Conservation (phyloP, 2,113 vertebrate genomes). For the Rattus rattus region DNA sequence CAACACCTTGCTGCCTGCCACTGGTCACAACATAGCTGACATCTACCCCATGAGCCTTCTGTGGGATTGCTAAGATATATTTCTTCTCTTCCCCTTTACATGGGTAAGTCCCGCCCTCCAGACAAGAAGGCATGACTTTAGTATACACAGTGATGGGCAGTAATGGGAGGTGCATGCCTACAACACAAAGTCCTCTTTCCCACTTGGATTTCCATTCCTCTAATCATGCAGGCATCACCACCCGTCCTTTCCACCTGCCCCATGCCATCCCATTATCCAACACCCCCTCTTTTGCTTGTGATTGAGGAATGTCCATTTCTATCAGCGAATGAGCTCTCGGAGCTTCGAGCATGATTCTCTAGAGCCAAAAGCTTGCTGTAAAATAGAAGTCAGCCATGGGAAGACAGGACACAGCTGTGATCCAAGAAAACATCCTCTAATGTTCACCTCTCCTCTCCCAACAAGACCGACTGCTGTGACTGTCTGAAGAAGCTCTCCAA, state of each 20-base stretch:
- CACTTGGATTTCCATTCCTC: background rate
- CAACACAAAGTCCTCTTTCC: background rate
- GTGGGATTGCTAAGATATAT: background rate
- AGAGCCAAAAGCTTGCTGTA: background rate
- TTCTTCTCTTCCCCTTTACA: constrained; percentile 13
- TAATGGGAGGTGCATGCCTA: background rate
- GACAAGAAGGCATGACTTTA: background rate
- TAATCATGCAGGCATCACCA: background rate
- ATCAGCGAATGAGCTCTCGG: background rate
- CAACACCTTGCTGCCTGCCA: background rate
- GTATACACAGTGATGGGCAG: background rate
- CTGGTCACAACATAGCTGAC: background rate
- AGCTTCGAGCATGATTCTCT: background rate
- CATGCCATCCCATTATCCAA: background rate
- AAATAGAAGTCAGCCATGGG: background rate
- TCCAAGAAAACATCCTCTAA: background rate
- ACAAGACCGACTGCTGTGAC: background rate
- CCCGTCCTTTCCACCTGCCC: too few species aligned
- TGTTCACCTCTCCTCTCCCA: background rate
- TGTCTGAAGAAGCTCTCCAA: background rate
- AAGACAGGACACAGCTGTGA: background rate
- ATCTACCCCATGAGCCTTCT: background rate
- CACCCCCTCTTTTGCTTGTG: background rate
- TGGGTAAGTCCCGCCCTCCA: background rate
- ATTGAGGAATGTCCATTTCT: background rate